Evolutionary conservation across 1,140 invertebrate genomes (phyloP), one percentile per base, ranked within the genome.

Genomic region (Drosophila willistoni): DNA sequence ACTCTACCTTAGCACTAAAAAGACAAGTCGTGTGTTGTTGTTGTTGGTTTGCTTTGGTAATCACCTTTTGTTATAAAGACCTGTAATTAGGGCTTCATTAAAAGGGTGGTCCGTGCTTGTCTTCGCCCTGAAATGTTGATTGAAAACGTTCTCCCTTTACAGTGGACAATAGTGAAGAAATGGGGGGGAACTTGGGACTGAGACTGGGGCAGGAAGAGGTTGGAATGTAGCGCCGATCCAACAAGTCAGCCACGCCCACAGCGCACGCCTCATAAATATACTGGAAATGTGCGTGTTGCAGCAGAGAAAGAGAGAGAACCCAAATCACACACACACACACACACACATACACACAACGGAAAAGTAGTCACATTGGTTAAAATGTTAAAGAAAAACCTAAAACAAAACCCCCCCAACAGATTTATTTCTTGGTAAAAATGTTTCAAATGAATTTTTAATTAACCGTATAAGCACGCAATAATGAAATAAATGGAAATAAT

Each of bases 41-140:
- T 64, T 41, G 54, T 79, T 86, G 84, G 84, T 86, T 89, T 86
- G 83, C 83, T 86, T 87, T 89, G 84, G 84, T 89, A 87, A 87
- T 87, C 84, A 87, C 84, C 84, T 87, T 87, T 87, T 87, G 84
- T 89, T 87, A 87, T 87, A 87, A 87, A 87, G 84, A 87, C 84
- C 44, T 87, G 84, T 87, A 87, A 87, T 87, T 87, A 87, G 84
- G 84, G 84, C 84, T 87, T 87, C 84, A 87, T 87, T 87, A 87
- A 87, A 87, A 87, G 84, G 84, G 84, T 87, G 84, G 84, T 87
- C 84, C 84, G 63, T 68, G 77, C 84, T 89, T 87, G 84, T 87
- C 84, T 87, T 89, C 84, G 84, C 84, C 84, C 77, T 74, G 79
- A 80, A 87, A 82, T 73, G 84, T 86, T 87, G 84, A 87, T 89